These are phyloP conservation scores for Julus scandinavius DNA, from an alignment of 2,888 invertebrate genomes.

Conservation along the genomic window DNA sequence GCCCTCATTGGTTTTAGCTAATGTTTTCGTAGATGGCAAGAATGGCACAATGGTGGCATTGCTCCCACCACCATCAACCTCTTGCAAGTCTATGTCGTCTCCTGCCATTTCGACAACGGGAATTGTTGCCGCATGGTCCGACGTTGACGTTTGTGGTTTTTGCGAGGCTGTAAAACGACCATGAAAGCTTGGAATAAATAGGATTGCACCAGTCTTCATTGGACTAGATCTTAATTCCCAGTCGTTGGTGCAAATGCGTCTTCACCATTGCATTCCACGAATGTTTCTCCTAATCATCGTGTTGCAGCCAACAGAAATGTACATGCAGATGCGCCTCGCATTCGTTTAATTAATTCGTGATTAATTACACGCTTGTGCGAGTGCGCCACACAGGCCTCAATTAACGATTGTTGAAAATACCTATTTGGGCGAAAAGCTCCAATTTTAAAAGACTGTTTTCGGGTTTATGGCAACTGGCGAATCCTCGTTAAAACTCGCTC, in stretches of 20 bases:
- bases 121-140: not conserved
- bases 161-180: slow-evolving; percentile 1
- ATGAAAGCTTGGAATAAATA: not conserved
- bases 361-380: slow-evolving; percentile 25
- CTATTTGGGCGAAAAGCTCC: not conserved
- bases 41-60: slow-evolving; percentile 1
- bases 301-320: not conserved
- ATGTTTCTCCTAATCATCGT: not conserved
- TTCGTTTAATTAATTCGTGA: slow-evolving; percentile 33
- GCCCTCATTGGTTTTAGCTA: not conserved
- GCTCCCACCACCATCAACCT: not conserved
- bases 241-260: not conserved
- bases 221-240: slow-evolving; percentile 17
- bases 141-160: slow-evolving; percentile 40
- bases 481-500: not conserved
- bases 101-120: not conserved
- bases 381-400: not conserved
- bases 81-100: too few relatives aligned
- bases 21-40: not conserved
- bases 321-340: too few relatives aligned
- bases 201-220: not conserved
- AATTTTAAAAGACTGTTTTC: slow-evolving; percentile 25
- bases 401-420: not conserved
- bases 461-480: not conserved
- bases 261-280: not conserved